Percentiles rank a stretch among this genome's conserved stretches.
Conservation (phyloP, 2,888 invertebrate genomes). For the Apotomis turbidana region DNA sequence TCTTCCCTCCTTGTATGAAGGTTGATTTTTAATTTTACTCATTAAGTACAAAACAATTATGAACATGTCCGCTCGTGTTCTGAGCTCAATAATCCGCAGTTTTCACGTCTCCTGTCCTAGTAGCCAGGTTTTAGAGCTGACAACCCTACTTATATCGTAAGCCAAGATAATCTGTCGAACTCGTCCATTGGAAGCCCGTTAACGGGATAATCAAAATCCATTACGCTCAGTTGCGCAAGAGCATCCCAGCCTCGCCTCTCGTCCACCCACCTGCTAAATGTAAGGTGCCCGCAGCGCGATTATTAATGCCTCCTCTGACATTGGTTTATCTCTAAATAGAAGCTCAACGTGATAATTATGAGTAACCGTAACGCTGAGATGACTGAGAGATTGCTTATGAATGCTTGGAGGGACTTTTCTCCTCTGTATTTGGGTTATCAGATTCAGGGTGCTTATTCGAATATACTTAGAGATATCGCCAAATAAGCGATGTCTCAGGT, state of each 20-base stretch:
- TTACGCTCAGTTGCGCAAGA: constrained; percentile 40
- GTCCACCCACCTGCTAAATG: constrained; percentile 41
- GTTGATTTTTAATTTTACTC: too few relatives aligned
- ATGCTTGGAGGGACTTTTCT: neutral
- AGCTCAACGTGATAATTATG: constrained; percentile 38
- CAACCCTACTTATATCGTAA: neutral
- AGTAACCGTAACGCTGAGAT: constrained; percentile 34
- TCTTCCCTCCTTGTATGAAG: too few relatives aligned
- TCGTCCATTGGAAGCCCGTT: constrained; percentile 25
- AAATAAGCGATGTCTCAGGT: too few relatives aligned
- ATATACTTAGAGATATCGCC: too few relatives aligned
- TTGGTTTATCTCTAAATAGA: constrained; percentile 42
- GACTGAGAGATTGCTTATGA: constrained; percentile 23
- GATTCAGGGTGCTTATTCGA: too few relatives aligned
- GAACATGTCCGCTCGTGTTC: too few relatives aligned
- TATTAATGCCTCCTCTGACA: constrained; percentile 40
- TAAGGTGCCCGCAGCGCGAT: constrained; percentile 39
- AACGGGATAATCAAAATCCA: constrained; percentile 41
- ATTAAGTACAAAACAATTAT: too few relatives aligned
- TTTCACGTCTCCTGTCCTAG: too few relatives aligned
- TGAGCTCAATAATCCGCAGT: too few relatives aligned
- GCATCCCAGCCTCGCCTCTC: constrained; percentile 31
- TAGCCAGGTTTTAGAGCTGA: too few relatives aligned
- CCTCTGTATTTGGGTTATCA: too few relatives aligned
- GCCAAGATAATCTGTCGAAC: constrained; percentile 9